Conservation (phyloP, 2,888 invertebrate genomes). For the Leptinotarsa rubiginosa region DNA sequence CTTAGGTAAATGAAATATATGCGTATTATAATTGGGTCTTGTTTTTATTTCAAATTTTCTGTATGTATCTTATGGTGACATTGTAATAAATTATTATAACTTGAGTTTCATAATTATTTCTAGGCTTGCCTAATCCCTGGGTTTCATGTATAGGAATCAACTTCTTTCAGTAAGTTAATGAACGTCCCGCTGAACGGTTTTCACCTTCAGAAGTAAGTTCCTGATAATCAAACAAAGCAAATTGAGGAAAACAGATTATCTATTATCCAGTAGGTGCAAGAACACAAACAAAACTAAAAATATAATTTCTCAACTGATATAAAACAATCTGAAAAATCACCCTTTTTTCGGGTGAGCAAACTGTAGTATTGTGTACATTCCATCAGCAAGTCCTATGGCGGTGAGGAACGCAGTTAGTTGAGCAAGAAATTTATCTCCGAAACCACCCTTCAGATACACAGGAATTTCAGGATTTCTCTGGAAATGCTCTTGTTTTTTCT, state of each 20-base stretch:
- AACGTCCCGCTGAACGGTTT: too few species aligned
- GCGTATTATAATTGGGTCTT: neutral
- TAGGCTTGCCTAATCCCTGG: too few species aligned
- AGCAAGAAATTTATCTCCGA: conserved; percentile 41
- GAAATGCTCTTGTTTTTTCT: conserved; percentile 37
- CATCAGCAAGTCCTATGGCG: conserved; percentile 37
- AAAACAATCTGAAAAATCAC: neutral
- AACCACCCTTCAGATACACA: conserved; percentile 49
- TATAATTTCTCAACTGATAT: neutral
- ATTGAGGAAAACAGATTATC: too few species aligned
- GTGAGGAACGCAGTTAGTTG: conserved; percentile 31
- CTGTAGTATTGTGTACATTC: conserved; percentile 20
- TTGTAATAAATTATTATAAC: too few species aligned
- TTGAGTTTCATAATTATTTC: too few species aligned
- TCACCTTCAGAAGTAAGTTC: too few species aligned
- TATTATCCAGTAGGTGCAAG: too few species aligned
- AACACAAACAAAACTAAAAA: neutral
- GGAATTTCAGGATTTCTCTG: conserved; percentile 47
- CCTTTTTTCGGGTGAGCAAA: conserved; percentile 37
- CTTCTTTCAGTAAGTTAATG: too few species aligned
- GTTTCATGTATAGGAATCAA: too few species aligned
- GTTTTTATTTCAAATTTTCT: neutral
- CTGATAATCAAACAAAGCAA: too few species aligned
- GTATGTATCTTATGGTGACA: too few species aligned
- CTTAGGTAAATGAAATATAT: conserved; percentile 9